phyloP scores from a whole-genome alignment of 2,113 vertebrate genomes.

The Lepus europaeus region DNA sequence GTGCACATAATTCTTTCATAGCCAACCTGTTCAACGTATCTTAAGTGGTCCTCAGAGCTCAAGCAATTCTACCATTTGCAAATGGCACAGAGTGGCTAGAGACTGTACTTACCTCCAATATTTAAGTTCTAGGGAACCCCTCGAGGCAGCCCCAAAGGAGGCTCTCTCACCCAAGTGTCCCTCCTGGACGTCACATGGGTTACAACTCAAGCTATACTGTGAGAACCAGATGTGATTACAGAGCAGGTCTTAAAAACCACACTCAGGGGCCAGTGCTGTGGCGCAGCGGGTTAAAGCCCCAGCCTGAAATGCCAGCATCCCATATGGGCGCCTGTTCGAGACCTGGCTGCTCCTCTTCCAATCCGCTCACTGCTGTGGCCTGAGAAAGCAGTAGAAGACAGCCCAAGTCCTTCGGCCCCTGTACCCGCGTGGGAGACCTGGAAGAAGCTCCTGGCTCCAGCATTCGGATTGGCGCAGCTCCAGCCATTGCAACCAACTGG shows the following conservation, averaged over 20 bases:
- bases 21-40: background rate
- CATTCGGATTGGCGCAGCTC: too few species aligned
- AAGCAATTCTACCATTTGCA: background rate
- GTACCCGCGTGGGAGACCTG: too few species aligned
- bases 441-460: too few species aligned
- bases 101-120: background rate
- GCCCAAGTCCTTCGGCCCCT: too few species aligned
- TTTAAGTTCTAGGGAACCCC: background rate
- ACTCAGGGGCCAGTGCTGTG: too few species aligned
- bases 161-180: background rate
- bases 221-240: background rate
- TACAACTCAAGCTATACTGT: background rate
- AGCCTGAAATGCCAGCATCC: too few species aligned
- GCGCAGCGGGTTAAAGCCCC: too few species aligned
- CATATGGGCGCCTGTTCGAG: too few species aligned
- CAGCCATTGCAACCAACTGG: too few species aligned
- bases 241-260: slow-evolving; percentile 24
- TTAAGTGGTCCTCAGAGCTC: background rate
- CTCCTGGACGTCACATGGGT: background rate
- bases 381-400: too few species aligned
- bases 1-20: background rate
- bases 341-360: too few species aligned
- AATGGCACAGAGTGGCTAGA: background rate
- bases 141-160: background rate
- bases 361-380: too few species aligned